A percentile compares a stretch with the other conserved stretches of the same genome.
Evolutionary conservation across 2,888 invertebrate genomes (phyloP).

Genomic region (Cistogaster globosa): DNA sequence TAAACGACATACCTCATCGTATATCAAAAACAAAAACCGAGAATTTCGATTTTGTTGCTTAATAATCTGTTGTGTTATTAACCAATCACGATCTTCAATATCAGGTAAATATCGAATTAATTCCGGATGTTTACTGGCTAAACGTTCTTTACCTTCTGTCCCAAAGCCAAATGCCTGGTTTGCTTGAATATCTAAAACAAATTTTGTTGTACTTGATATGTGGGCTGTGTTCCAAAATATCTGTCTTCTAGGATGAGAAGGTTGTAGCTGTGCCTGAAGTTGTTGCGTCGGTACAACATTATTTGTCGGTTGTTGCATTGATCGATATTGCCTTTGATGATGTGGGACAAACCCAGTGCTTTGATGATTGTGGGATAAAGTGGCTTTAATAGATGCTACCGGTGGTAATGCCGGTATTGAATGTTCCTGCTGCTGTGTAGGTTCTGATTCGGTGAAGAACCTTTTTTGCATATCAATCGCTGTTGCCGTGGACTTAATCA

Average conservation of each 20-base stretch:
- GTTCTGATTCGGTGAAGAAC: constrained; percentile 56
- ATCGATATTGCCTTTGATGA: constrained; percentile 38
- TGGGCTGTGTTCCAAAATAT: constrained; percentile 86
- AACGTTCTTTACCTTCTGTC: constrained; percentile 84
- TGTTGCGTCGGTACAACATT: constrained; percentile 36
- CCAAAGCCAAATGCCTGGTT: constrained; percentile 82
- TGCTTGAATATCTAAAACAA: constrained; percentile 85
- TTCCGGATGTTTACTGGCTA: constrained; percentile 87
- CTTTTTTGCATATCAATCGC: constrained; percentile 72
- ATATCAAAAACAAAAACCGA: constrained; percentile 85
- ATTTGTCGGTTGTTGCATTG: constrained; percentile 33
- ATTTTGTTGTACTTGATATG: constrained; percentile 84
- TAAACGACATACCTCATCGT: constrained; percentile 86
- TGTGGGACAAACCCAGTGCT: constrained; percentile 15
- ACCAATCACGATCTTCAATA: constrained; percentile 87
- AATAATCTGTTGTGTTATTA: constrained; percentile 85
- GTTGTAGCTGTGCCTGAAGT: constrained; percentile 45
- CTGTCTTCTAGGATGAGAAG: constrained; percentile 77
- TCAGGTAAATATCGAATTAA: constrained; percentile 87
- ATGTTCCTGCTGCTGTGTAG: constrained; percentile 32
- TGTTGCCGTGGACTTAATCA: constrained; percentile 62
- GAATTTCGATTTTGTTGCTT: constrained; percentile 86
- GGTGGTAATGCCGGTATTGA: constrained; percentile 25
- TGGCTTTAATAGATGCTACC: constrained; percentile 57
- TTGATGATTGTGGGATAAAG: constrained; percentile 38